phyloP scores from a whole-genome alignment of 2,797 vertebrate species.

The Falco novaeseelandiae region DNA sequence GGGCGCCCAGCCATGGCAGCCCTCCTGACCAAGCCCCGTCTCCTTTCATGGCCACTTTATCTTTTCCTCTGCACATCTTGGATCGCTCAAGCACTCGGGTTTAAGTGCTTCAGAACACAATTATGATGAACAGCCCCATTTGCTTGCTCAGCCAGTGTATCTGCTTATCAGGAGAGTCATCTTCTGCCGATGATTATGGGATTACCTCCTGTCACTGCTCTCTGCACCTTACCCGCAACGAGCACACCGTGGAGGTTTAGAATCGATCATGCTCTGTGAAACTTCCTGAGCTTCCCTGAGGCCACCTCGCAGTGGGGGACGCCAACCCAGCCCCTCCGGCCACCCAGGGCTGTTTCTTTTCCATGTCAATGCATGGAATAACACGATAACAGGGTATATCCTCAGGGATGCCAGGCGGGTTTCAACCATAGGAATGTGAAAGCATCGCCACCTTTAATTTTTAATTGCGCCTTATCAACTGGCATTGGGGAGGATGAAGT shows the following conservation, averaged over 20 bases:
- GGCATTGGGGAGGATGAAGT: neutral
- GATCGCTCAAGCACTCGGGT: neutral
- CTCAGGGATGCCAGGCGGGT: neutral
- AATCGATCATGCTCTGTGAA: fast-evolving
- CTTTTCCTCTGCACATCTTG: neutral
- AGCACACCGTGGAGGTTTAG: neutral
- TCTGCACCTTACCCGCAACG: neutral
- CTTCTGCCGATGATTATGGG: neutral
- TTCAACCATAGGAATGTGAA: neutral
- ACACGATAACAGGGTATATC: neutral
- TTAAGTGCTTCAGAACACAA: neutral
- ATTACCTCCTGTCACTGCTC: neutral
- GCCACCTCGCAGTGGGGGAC: neutral
- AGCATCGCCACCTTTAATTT: neutral
- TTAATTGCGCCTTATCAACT: neutral
- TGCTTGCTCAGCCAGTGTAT: neutral
- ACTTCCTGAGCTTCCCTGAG: neutral
- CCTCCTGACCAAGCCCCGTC: fast-evolving
- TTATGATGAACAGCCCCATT: neutral
- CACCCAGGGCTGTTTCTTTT: neutral
- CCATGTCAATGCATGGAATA: neutral
- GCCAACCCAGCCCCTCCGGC: fast-evolving
- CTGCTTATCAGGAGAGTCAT: neutral
- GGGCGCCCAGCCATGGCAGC: neutral
- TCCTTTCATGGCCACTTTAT: neutral